These are phyloP conservation scores for Gobio gobio DNA, from an alignment of 2,113 vertebrate species.

Conservation along the genomic window DNA sequence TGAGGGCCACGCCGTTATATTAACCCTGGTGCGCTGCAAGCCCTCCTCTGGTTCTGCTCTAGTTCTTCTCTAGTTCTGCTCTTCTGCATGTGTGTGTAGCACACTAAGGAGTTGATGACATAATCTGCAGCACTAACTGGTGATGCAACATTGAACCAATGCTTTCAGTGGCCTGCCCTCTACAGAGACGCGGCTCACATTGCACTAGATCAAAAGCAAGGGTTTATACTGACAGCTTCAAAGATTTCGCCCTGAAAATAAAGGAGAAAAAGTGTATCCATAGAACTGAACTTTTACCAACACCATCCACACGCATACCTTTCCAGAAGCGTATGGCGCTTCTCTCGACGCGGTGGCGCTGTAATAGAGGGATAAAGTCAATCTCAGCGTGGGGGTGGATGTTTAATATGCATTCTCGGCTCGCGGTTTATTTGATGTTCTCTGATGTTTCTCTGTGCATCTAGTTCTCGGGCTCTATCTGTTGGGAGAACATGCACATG, in stretches of 20 bases:
- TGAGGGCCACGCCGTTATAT: neutral
- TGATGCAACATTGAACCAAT: conserved; percentile 81
- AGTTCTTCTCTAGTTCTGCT: conserved; percentile 11
- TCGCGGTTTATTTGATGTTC: conserved; percentile 25
- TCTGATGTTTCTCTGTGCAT: conserved; percentile 15
- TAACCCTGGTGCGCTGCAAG: neutral
- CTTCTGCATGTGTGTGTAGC: conserved; percentile 49
- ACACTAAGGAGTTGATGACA: conserved; percentile 74
- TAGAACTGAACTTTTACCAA: conserved; percentile 24
- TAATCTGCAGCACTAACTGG: conserved; percentile 77
- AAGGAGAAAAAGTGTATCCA: conserved; percentile 7
- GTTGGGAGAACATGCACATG: conserved; percentile 2
- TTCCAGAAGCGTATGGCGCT: neutral
- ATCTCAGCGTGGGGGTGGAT: neutral
- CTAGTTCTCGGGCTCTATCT: neutral
- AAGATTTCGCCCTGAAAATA: conserved; percentile 37
- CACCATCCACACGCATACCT: neutral
- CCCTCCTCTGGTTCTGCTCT: conserved; percentile 24
- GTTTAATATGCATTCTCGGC: conserved; percentile 10
- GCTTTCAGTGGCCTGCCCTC: conserved; percentile 77
- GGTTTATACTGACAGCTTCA: conserved; percentile 53
- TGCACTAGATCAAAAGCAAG: conserved; percentile 75
- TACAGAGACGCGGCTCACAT: conserved; percentile 71
- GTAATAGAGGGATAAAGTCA: neutral
- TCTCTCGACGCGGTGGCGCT: neutral